Conservation (phyloP, 2,113 vertebrate genomes). For the Tachysurus vachellii region DNA sequence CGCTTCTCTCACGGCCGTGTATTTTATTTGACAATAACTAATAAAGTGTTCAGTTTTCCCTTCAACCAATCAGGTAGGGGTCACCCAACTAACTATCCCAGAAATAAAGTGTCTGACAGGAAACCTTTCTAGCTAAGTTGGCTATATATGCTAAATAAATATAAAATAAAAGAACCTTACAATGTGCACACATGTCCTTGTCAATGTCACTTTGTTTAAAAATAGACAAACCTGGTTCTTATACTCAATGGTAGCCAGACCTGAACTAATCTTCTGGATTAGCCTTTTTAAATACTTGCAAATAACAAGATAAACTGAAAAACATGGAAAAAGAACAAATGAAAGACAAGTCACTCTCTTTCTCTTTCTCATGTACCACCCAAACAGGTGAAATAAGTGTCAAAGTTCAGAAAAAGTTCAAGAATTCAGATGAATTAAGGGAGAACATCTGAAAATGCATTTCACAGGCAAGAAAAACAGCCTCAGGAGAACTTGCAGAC, state of each 20-base stretch:
- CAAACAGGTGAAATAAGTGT: slow-evolving; percentile 11
- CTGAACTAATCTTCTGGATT: no score
- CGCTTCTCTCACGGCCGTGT: background rate
- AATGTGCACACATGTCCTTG: no score
- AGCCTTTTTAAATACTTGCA: no score
- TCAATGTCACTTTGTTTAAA: background rate
- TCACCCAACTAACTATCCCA: background rate
- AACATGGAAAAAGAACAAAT: background rate
- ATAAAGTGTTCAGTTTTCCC: background rate
- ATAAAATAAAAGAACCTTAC: no score
- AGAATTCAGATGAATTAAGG: background rate
- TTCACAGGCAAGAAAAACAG: background rate
- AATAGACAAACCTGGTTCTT: background rate
- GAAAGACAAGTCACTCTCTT: slow-evolving; percentile 16
- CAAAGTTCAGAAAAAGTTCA: slow-evolving; percentile 28
- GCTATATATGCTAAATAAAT: background rate
- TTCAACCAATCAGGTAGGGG: background rate
- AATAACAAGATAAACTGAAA: no score
- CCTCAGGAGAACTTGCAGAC: background rate
- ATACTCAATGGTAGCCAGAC: background rate
- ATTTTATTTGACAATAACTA: background rate
- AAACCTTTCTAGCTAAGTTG: background rate
- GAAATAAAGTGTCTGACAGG: background rate
- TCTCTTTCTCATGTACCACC: background rate
- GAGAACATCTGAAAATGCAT: slow-evolving; percentile 16